Base-by-base conservation (phyloP, 2,797 vertebrate genomes). In the Lophotriccus pileatus region DNA sequence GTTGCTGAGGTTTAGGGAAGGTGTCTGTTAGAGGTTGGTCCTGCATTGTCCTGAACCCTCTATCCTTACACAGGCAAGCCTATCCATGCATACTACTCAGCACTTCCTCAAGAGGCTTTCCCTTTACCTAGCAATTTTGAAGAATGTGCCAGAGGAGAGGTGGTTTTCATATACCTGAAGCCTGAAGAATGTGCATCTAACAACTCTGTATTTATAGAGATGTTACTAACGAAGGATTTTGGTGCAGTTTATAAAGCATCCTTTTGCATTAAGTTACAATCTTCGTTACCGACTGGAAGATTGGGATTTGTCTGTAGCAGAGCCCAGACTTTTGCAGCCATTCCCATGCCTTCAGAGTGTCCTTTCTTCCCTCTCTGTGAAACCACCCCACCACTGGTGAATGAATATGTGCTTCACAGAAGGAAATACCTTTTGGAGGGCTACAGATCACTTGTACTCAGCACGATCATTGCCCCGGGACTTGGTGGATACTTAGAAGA, bases 81-180 rank as follows among this genome's bases (percentile, higher is more conserved):
- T 68, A 10, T 66, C 70, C 27, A 10, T 60, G 14, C 14, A 3
- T 59, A 50, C 0, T 1, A 32, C 36, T 62, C n/a, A 43, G 52
- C 19, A 32, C 4, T 5, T 87, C 34, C 41, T 79, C 46, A 59
- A 46, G 34, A 87, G 44, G 16, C 13, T 78, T 76, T 89, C 43
- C 32, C 20, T 88, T 77, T 44, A 43, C 28, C 28, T 50, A 22
- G 37, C 23, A 56, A 20, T 69, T 92, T 87, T 66, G 68, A 89
- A 73, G 72, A 62, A 34, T 0, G 0, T 50, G 30, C 41, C 19
- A n/a, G 32, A 52, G 25, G 25, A 70, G 16, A 76, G 25, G 22
- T 4, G 2, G 39, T 37, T 89, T 85, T 81, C 58, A 18, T 43
- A 30, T 3, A 59, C 25, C 27, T 73, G 63, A 84, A n/a, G 12